Base-by-base conservation (phyloP, 2,888 invertebrate genomes). In the Epinotia brunnichana region DNA sequence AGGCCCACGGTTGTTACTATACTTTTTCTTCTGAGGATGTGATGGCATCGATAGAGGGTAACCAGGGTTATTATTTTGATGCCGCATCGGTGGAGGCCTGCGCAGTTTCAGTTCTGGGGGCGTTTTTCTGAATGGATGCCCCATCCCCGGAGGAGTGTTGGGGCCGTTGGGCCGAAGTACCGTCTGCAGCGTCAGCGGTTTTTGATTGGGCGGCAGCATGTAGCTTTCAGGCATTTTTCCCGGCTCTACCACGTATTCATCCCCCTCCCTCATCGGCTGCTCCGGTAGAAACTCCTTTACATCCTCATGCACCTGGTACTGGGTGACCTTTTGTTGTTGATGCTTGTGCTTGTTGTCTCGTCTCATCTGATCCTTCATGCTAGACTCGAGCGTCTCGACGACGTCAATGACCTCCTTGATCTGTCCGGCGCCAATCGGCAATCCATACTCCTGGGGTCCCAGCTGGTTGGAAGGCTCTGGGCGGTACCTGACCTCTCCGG, bases 41-140 rank as follows among this genome's bases (percentile, higher is more conserved):
- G 56, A 86, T 0, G 91, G 92, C 85, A 92, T 84, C 7, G 89
- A 79, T 17, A 92, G 76, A 2, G 92, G 92, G 70, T 91, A 92
- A 13, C 83, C 85, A 24, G 73, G 77, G 61, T 76, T 77, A 62
- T 83, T 87, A 2, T 78, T 81, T 77, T 90, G 90, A 29, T 83
- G 85, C 62, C 82, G 84, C 74, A 83, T 83, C 0, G 81, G 81
- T 5, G 85, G 83, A 11, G 89, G 92, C 75, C 93, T 83, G 53
- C 91, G 87, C n/a, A 90, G 75, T 75, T 91, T 91, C 29, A 94
- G 92, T 80, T 93, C 93, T n/a, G 92, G 92, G 0, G 92, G 92
- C 3, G 80, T 79, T 0, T 92, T 85, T 57, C 92, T 85, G 75
- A 88, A 93, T 0, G 87, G 87, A 35, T 91, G 91, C 73, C 91